phyloP scores from a whole-genome alignment of 2,113 vertebrate species.

The Engraulis encrasicolus region DNA sequence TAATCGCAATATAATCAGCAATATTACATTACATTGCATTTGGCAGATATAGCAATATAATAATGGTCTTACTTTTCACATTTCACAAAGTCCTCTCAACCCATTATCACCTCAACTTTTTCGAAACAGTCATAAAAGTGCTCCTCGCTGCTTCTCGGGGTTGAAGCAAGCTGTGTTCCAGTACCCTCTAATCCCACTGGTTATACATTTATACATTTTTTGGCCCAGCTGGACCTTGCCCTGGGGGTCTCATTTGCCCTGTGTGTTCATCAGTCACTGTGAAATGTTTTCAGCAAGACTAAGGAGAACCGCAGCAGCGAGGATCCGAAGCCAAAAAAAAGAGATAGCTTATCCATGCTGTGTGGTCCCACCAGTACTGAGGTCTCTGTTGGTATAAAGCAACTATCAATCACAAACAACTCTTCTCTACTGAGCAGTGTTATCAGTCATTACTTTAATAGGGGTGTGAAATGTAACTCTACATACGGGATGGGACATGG shows the following conservation, averaged over 20 bases:
- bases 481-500: background rate
- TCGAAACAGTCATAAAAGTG: background rate
- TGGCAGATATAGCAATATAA: too few species aligned
- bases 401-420: background rate
- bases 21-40: too few species aligned
- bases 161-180: background rate
- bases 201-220: background rate
- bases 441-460: background rate
- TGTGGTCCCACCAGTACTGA: background rate
- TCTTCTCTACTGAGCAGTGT: background rate
- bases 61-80: too few species aligned
- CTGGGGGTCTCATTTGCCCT: background rate
- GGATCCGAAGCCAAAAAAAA: background rate
- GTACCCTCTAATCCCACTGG: background rate
- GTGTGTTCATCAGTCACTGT: background rate
- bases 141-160: background rate
- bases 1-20: too few species aligned
- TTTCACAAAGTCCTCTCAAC: background rate
- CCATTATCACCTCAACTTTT: background rate
- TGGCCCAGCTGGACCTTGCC: background rate
- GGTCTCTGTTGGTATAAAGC: background rate
- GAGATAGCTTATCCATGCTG: background rate
- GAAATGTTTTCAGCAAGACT: conserved; percentile 12
- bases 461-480: background rate
- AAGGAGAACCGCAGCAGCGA: background rate